These are phyloP conservation scores for Pseudomyrmex sp. DNA, from an alignment of 1,140 invertebrate genomes.

Conservation along the genomic window DNA sequence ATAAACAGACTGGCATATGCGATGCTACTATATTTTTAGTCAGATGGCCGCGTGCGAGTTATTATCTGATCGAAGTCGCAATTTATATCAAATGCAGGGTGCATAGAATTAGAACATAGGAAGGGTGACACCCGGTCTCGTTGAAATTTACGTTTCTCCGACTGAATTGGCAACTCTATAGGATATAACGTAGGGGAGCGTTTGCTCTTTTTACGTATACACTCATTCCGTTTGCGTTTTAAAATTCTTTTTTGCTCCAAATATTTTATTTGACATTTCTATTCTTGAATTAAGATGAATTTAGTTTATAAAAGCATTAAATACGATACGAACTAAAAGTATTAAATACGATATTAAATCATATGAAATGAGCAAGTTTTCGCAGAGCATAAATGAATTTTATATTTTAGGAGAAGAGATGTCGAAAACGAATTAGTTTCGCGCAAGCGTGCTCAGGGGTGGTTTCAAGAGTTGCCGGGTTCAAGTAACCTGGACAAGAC, in stretches of 20 bases:
- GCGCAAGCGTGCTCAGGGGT: neutral
- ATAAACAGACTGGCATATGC: conserved; percentile 22
- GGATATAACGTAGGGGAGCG: neutral
- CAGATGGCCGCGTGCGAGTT: conserved; percentile 34
- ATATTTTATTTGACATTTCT: neutral
- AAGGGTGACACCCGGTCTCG: conserved; percentile 9
- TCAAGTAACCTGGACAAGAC: conserved; percentile 49
- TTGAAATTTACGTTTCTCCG: conserved; percentile 44
- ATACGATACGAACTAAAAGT: too few relatives aligned
- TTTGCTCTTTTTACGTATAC: neutral
- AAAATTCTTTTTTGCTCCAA: neutral
- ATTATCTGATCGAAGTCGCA: conserved; percentile 45
- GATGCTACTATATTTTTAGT: conserved; percentile 39
- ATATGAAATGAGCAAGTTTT: too few relatives aligned
- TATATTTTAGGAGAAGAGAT: neutral
- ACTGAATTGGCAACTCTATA: neutral
- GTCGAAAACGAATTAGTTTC: conserved; percentile 5
- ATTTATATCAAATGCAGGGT: conserved; percentile 32
- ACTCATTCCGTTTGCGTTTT: neutral
- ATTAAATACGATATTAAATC: too few relatives aligned
- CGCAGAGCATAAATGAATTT: too few relatives aligned
- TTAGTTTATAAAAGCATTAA: too few relatives aligned
- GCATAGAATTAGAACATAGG: conserved; percentile 43
- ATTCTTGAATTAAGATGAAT: neutral
- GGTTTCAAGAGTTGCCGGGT: conserved; percentile 41